These are phyloP conservation scores for Neostethus bicornis DNA, from an alignment of 2,797 vertebrate genomes.

Conservation along the genomic window DNA sequence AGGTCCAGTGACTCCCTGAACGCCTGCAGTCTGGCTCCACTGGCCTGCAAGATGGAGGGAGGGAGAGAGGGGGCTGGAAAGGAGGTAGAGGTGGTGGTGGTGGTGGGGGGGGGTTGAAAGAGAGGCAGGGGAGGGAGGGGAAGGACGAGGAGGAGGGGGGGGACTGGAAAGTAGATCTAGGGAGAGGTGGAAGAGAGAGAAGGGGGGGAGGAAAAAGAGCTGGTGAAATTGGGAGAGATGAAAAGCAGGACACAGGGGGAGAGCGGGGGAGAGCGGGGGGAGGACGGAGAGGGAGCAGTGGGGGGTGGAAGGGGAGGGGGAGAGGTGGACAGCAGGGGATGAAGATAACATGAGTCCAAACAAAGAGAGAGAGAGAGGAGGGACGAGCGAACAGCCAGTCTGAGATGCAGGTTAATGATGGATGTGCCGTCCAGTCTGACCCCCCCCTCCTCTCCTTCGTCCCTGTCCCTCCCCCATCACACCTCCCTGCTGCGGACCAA, in stretches of 20 bases:
- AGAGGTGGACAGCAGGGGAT: constrained; percentile 72
- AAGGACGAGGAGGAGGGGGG: constrained; percentile 22
- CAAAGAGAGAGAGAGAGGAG: constrained; percentile 53
- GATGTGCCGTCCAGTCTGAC: constrained; percentile 62
- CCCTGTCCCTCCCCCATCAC: no score
- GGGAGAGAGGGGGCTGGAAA: constrained; percentile 59
- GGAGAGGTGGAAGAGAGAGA: constrained; percentile 47
- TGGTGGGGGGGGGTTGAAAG: constrained; percentile 17
- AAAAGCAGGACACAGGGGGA: constrained; percentile 62
- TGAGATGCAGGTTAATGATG: constrained; percentile 65
- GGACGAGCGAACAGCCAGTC: constrained; percentile 46
- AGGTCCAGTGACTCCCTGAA: constrained; percentile 80
- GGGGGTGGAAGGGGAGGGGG: constrained; percentile 56
- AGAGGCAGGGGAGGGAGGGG: constrained; percentile 19
- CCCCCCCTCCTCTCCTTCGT: no score
- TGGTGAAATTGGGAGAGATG: constrained; percentile 57
- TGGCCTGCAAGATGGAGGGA: constrained; percentile 80
- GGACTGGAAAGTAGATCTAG: constrained; percentile 63
- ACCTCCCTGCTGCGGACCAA: no score
- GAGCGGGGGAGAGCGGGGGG: constrained; percentile 35
- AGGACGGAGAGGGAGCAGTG: no score
- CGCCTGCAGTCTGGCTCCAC: constrained; percentile 80
- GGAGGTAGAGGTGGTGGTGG: no score
- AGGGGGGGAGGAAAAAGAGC: constrained; percentile 12
- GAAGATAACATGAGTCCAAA: constrained; percentile 66